A percentile compares a stretch with the other conserved stretches of the same genome.
phyloP scores from a whole-genome alignment of 1,140 invertebrate genomes.

The Sinonovacula constricta region DNA sequence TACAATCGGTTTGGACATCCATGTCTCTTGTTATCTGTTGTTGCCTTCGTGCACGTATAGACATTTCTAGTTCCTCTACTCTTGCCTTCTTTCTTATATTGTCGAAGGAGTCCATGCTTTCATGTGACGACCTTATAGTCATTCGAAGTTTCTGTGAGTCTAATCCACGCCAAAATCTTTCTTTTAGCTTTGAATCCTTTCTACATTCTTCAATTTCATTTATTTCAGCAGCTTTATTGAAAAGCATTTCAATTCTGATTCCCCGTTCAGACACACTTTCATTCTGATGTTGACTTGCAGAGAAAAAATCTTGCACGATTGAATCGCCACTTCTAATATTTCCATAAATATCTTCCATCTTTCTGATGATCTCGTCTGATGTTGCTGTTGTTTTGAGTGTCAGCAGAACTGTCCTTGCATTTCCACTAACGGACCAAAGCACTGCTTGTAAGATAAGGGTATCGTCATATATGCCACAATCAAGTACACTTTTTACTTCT shows the following conservation, averaged over 20 bases:
- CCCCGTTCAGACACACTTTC: conserved; percentile 9
- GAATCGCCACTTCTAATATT: conserved; percentile 12
- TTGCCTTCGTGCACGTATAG: not conserved
- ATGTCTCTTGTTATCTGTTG: not conserved
- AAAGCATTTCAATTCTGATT: conserved; percentile 22
- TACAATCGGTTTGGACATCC: not conserved
- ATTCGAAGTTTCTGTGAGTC: not conserved
- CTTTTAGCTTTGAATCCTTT: not conserved
- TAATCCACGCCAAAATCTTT: no score
- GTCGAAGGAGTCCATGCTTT: conserved; percentile 2
- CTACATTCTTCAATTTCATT: not conserved
- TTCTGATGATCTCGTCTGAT: conserved; percentile 13
- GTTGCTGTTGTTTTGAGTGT: conserved; percentile 2
- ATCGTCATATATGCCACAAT: conserved; percentile 1
- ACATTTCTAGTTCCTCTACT: not conserved
- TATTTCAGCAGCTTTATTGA: conserved; percentile 2
- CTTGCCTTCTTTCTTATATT: conserved; percentile 16
- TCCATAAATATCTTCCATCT: conserved; percentile 24
- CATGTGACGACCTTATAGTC: conserved; percentile 8
- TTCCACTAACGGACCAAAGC: not conserved
- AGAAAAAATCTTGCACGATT: conserved; percentile 22
- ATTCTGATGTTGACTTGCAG: conserved; percentile 6
- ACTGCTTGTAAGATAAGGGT: conserved; percentile 2
- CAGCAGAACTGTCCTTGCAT: conserved; percentile 13
- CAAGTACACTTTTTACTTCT: conserved; percentile 6